Evolutionary conservation across 1,140 invertebrate species (phyloP).

Genomic region (Lepidurus arcticus): DNA sequence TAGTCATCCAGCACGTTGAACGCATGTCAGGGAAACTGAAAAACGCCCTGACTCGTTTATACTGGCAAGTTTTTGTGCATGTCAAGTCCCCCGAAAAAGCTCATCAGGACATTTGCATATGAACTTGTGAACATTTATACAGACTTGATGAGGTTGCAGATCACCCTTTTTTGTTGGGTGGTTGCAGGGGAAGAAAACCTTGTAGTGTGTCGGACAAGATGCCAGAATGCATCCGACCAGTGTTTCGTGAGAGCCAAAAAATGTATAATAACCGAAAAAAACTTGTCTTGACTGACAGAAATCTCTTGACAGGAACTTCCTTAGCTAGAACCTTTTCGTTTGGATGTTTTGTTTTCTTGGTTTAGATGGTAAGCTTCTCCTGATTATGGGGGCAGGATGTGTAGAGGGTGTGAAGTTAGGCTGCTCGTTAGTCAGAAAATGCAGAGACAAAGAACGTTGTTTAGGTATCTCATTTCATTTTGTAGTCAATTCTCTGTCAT

Average conservation of each 20-base stretch:
- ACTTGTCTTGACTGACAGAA: background rate
- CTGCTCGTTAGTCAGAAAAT: too few relatives aligned
- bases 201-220: background rate
- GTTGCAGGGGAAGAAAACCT: background rate
- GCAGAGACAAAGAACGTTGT: too few relatives aligned
- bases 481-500: too few relatives aligned
- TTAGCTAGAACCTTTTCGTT: background rate
- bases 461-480: too few relatives aligned
- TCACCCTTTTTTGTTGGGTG: background rate
- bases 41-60: background rate
- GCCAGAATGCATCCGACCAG: slow-evolving; percentile 9
- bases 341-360: background rate
- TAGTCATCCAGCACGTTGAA: background rate
- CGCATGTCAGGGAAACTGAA: background rate
- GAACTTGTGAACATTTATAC: background rate
- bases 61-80: background rate
- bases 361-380: too few relatives aligned
- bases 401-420: too few relatives aligned
- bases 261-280: background rate
- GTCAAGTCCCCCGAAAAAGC: background rate
- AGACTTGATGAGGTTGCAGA: background rate
- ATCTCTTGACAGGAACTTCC: background rate
- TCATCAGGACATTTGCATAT: background rate
- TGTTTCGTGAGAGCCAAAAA: background rate
- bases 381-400: too few relatives aligned